Evolutionary conservation across 2,797 vertebrate genomes (phyloP).

Genomic region (Diglossa cyanea): DNA sequence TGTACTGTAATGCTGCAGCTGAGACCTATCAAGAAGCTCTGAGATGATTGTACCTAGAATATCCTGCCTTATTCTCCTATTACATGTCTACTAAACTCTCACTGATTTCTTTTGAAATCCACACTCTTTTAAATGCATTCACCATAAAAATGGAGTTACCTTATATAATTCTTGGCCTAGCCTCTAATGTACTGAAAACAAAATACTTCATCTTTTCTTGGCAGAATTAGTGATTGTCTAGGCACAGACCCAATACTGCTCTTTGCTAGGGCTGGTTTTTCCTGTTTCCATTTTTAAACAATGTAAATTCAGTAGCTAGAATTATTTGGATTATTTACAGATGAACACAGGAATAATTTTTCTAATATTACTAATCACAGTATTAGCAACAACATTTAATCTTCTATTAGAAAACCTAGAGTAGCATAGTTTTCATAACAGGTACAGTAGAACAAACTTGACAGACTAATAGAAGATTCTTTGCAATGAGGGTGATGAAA

Average conservation of each 20-base stretch:
- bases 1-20: background rate
- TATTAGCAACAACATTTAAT: background rate
- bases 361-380: background rate
- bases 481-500: background rate
- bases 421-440: background rate
- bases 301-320: background rate
- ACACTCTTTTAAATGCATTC: background rate
- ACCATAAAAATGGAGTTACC: background rate
- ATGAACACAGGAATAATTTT: background rate
- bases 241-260: background rate
- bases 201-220: slow-evolving; percentile 22
- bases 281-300: slow-evolving; percentile 32
- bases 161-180: background rate
- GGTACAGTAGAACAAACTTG: background rate
- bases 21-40: background rate
- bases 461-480: background rate
- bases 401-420: background rate
- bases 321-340: background rate
- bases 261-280: background rate
- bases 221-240: background rate
- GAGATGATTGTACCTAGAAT: background rate
- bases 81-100: background rate
- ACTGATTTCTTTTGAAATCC: background rate
- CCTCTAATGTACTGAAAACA: background rate
- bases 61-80: background rate